Base-by-base conservation (phyloP, 2,888 invertebrate genomes). In the Pinctada fucata region DNA sequence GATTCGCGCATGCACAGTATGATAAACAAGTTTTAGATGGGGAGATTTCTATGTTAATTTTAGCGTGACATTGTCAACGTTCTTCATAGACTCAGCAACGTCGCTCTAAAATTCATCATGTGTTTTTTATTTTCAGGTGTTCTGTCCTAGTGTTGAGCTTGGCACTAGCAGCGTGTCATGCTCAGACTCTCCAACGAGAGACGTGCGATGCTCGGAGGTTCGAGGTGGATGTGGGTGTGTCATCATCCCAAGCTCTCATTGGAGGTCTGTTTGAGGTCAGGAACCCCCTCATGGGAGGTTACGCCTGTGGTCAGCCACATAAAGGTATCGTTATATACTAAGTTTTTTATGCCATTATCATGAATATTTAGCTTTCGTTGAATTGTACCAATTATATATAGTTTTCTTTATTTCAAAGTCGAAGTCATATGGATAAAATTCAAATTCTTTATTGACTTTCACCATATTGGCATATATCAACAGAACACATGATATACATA, bases 201-300 rank as follows among this genome's bases (percentile, higher is more conserved):
- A 85, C 85, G n/a, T 90, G 90, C 72, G 81, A 85, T 51, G 67
- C 81, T 3, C 69, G 72, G 3, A 85, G 85, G 10, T 83, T 81
- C 65, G 75, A 68, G 48, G 86, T 83, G 16, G 83, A 84, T 67
- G 79, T 84, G 0, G 72, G 83, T 31, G 77, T 83, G 8, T 51
- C 79, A 10, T 80, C 75, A 49, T 88, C 89, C 4, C 78, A 86
- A 63, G 86, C 85, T n/a, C 69, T 89, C 0, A 81, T 90, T 63
- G 88, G 86, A 16, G 89, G 88, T 51, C 73, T 89, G 31, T 89
- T 88, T 80, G 83, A 83, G 5, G 81, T 89, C 63, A 77, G 89
- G 68, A 76, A 69, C 3, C 51, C 78, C 3, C 76, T 82, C 8
- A 45, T 71, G 47, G 79, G 76, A n/a, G 85, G 86, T 2, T 79